These are phyloP conservation scores for Frieseomelitta varia DNA, from an alignment of 1,140 invertebrate species.

Conservation along the genomic window DNA sequence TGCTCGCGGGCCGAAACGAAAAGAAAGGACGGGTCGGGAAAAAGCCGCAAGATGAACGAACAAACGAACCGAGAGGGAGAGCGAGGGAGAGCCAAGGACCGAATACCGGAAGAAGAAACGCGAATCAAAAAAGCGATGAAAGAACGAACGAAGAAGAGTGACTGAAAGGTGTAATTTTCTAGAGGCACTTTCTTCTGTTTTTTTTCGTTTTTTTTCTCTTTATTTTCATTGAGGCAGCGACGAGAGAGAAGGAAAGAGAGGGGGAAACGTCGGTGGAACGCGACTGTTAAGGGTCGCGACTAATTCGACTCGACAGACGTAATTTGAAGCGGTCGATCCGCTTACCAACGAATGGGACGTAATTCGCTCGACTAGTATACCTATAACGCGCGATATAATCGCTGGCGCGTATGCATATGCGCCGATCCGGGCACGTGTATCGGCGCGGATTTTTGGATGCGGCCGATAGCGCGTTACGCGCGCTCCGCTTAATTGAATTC, in stretches of 20 bases:
- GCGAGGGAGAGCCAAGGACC: neutral
- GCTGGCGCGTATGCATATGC: slow-evolving; percentile 12
- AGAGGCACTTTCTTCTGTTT: neutral
- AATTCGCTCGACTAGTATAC: slow-evolving; percentile 34
- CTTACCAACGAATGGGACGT: slow-evolving; percentile 26
- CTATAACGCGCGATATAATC: slow-evolving; percentile 50
- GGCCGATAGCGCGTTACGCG: slow-evolving; percentile 26
- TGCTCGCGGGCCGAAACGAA: neutral
- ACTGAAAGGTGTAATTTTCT: slow-evolving; percentile 2
- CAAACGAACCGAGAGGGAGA: neutral
- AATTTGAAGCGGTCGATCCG: slow-evolving; percentile 32
- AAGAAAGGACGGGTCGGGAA: neutral
- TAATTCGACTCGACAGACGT: slow-evolving; percentile 31
- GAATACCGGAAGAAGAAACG: neutral
- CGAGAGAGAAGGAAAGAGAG: too few species aligned
- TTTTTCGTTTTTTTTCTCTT: too few species aligned
- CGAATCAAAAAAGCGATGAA: neutral
- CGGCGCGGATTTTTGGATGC: slow-evolving; percentile 52
- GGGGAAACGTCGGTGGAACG: neutral
- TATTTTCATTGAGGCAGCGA: too few species aligned
- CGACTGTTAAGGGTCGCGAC: neutral
- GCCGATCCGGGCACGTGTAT: slow-evolving; percentile 16
- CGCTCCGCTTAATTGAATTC: slow-evolving; percentile 60
- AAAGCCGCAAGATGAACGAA: neutral
- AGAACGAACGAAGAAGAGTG: neutral